Evolutionary conservation across 2,888 invertebrate species (phyloP).

Genomic region (Trichogramma evanescens): DNA sequence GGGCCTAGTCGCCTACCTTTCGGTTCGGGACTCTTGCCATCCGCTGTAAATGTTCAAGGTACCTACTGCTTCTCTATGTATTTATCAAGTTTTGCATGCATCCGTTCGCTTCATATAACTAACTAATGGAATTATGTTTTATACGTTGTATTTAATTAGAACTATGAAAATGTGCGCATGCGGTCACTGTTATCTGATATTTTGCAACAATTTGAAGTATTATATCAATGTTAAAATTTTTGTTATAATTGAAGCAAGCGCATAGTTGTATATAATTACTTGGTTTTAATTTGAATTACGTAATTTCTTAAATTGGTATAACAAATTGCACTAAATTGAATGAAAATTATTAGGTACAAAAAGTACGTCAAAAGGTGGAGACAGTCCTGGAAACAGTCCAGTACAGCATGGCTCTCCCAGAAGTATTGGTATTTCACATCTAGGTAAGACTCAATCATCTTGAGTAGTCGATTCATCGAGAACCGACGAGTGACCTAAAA

Average conservation of each 20-base stretch:
- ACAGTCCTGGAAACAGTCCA: conserved; percentile 53
- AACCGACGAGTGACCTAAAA: not conserved
- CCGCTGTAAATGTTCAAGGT: conserved; percentile 44
- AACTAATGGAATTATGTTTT: not conserved
- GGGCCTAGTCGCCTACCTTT: conserved; percentile 43
- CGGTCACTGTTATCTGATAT: not conserved
- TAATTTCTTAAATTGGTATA: conserved; percentile 10
- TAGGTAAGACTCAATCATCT: conserved; percentile 46
- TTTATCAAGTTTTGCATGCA: not conserved
- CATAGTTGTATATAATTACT: not conserved
- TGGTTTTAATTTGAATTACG: not conserved
- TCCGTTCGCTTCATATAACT: not conserved
- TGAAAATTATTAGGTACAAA: conserved; percentile 43
- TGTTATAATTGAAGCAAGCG: not conserved
- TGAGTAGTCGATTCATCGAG: too few relatives aligned
- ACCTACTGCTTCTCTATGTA: not conserved
- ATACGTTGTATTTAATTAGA: not conserved
- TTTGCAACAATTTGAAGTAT: not conserved
- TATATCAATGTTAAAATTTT: too few relatives aligned
- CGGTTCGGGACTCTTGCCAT: conserved; percentile 43
- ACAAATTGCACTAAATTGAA: conserved; percentile 27
- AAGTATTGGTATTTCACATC: conserved; percentile 53
- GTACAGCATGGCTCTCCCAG: conserved; percentile 52
- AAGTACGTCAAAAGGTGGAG: conserved; percentile 46
- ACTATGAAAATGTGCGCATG: not conserved